Conservation (phyloP, 2,113 vertebrate species). For the Carassius gibelio region DNA sequence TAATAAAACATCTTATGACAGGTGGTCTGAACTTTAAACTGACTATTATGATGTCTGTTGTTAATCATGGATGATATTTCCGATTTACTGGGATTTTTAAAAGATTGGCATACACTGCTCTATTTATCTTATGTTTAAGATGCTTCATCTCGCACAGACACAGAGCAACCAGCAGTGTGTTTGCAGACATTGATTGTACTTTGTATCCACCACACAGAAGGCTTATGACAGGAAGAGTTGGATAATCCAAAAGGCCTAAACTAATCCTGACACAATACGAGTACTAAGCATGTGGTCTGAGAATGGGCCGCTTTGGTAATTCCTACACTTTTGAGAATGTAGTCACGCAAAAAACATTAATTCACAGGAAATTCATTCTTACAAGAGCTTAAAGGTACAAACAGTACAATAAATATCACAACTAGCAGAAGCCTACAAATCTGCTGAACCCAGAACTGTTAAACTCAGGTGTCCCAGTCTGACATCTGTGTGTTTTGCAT, state of each 20-base stretch:
- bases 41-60: neutral
- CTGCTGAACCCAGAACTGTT: neutral
- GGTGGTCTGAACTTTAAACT: neutral
- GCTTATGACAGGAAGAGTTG: neutral
- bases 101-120: neutral
- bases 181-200: neutral
- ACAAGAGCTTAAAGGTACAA: neutral
- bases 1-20: neutral
- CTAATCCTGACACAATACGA: neutral
- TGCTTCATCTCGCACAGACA: neutral
- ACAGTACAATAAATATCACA: neutral
- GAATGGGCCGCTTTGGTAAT: neutral
- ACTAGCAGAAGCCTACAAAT: neutral
- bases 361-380: neutral
- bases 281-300: neutral
- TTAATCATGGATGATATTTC: slow-evolving; percentile 5
- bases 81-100: neutral
- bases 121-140: neutral
- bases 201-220: neutral
- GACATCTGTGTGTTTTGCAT: neutral
- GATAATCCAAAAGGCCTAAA: neutral
- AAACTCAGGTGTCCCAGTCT: neutral
- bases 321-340: neutral
- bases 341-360: neutral
- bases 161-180: neutral